Evolutionary conservation across 2,888 invertebrate species (phyloP), one percentile per base, ranked within the genome.

Genomic region (Orthosia gothica): DNA sequence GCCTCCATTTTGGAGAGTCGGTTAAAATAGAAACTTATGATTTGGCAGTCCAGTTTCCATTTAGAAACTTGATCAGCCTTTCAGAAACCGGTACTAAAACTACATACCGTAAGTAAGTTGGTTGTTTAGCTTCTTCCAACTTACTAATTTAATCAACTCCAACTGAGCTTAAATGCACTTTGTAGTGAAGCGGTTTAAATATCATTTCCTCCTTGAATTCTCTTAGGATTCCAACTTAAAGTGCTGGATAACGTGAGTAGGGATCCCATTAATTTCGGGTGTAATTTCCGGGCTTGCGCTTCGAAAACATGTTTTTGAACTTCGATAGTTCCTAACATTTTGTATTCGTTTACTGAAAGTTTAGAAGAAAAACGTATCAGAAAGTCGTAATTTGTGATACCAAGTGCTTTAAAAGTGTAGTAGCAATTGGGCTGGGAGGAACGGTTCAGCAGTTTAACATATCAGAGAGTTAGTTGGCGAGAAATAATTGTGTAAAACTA

Each of bases 81-180:
- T 1, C 13, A 50, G 16, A 58, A 45, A 15, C 20, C 0, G 3
- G 11, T 3, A 32, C 9, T 54, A 12, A 52, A 47, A 47, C 13
- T 47, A 32, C 7, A 52, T 65, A 50, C 57, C 11, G 3, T 62
- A 47, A 45, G 45, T 47, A 59, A 70, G 65, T 69, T 52, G 15
- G 7, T 40, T 62, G 54, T 62, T 49, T 54, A 64, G 59, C 47
- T 72, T 67, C 62, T 68, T 59, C 69, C 54, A 20, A 45, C 15
- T 23, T 76, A 32, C 20, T 75, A 70, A 70, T 74, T 77, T 55
- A 68, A 64, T 76, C 47, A 76, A 57, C 47, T 68, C 12, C n/a
- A 62, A 76, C 63, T 57, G 26, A 66, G 50, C 32, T 63, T 55
- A 59, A 74, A 71, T 78, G 74, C 76, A 83, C 18, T 75, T 74